phyloP scores from a whole-genome alignment of 2,888 invertebrate genomes.

The Campoletis raptor region DNA sequence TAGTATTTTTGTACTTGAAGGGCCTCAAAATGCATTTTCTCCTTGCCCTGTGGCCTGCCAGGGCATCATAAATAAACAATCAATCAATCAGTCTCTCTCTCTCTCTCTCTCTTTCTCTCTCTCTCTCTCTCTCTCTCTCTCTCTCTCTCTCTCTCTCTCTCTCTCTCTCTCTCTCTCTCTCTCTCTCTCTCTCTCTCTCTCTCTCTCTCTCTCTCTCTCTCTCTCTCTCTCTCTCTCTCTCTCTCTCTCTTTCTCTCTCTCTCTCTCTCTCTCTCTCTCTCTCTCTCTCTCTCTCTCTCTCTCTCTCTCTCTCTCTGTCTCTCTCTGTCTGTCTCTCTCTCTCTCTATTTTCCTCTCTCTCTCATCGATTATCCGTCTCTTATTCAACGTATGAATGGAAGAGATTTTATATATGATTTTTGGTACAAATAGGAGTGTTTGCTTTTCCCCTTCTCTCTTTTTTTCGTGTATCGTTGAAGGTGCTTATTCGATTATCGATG shows the following conservation, averaged over 20 bases:
- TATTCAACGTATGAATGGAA: background rate
- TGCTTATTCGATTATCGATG: conserved; percentile 49
- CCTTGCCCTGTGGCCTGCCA: background rate
- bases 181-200: background rate
- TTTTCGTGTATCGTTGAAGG: conserved; percentile 26
- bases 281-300: background rate
- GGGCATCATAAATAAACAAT: too few relatives aligned
- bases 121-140: background rate
- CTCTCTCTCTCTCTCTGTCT: background rate
- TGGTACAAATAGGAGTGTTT: background rate
- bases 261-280: background rate
- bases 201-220: background rate
- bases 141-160: background rate
- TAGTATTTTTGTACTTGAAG: too few relatives aligned
- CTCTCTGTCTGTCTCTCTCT: background rate
- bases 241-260: background rate
- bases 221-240: background rate
- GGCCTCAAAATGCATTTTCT: too few relatives aligned
- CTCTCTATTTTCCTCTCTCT: background rate
- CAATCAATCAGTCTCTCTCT: background rate
- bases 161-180: background rate
- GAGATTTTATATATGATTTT: background rate
- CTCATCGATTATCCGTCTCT: background rate
- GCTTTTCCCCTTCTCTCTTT: background rate
- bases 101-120: background rate